A percentile compares a stretch with the other conserved stretches of the same genome.
These are phyloP conservation scores for Sapayoa aenigma DNA, from an alignment of 2,113 vertebrate genomes.

Conservation along the genomic window DNA sequence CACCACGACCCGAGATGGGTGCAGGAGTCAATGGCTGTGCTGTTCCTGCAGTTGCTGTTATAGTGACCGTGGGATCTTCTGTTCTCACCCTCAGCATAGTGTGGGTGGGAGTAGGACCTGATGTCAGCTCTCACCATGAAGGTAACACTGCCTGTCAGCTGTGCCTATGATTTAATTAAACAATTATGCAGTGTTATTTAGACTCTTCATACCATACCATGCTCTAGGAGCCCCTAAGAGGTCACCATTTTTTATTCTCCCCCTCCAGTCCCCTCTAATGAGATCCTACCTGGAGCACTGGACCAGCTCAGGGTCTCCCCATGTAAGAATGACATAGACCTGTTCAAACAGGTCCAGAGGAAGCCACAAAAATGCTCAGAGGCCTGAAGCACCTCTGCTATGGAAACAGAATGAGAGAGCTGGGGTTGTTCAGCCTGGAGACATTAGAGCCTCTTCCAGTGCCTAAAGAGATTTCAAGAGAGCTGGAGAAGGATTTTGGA, in stretches of 20 bases:
- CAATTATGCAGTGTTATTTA: background rate
- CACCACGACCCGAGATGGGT: background rate
- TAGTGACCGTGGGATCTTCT: background rate
- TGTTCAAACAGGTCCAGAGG: background rate
- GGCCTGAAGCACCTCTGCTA: background rate
- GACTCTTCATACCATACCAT: background rate
- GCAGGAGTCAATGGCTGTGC: background rate
- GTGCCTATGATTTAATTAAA: background rate
- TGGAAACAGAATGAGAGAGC: background rate
- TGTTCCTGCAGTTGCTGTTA: background rate
- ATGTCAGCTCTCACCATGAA: background rate
- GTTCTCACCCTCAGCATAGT: background rate
- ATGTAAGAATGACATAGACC: accelerated
- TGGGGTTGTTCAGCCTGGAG: background rate
- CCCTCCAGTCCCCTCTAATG: background rate
- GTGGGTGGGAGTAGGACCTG: background rate
- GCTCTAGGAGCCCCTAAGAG: background rate
- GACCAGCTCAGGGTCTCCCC: background rate
- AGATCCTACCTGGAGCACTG: background rate
- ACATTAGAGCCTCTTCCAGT: background rate
- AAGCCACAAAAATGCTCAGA: background rate
- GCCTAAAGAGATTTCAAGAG: background rate
- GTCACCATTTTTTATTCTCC: background rate
- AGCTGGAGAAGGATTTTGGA: background rate
- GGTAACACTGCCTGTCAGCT: background rate